These are phyloP conservation scores for Oryzias celebensis DNA, from an alignment of 2,113 vertebrate genomes.

Conservation along the genomic window DNA sequence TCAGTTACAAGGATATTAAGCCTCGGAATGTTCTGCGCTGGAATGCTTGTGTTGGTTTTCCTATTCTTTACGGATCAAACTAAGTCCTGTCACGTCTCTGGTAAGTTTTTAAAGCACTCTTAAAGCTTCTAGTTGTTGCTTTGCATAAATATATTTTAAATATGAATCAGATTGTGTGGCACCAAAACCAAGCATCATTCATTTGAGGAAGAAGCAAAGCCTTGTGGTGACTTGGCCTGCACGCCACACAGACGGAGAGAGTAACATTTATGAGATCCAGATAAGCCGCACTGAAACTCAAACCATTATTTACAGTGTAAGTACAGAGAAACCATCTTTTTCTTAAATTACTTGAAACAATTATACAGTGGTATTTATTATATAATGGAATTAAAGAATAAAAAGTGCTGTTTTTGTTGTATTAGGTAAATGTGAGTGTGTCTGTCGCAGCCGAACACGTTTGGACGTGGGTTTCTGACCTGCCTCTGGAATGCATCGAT, in stretches of 20 bases:
- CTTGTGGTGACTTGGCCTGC: conserved; percentile 49
- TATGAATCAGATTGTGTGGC: conserved; percentile 8
- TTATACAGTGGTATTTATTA: not conserved
- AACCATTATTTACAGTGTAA: conserved; percentile 36
- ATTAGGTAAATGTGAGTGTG: conserved; percentile 46
- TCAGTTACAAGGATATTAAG: conserved; percentile 2
- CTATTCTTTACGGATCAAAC: conserved; percentile 5
- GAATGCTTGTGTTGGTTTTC: conserved; percentile 19
- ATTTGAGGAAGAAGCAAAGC: conserved; percentile 21
- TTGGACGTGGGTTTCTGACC: conserved; percentile 63
- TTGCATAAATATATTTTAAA: not conserved
- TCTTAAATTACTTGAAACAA: not conserved
- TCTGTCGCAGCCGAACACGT: not conserved
- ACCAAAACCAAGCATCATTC: conserved; percentile 20
- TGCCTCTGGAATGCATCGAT: conserved; percentile 68
- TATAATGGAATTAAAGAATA: not conserved
- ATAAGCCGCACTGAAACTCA: conserved; percentile 39
- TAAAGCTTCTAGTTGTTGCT: not conserved
- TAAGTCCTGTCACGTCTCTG: conserved; percentile 8
- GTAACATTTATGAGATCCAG: conserved; percentile 53
- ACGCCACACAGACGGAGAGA: conserved; percentile 1
- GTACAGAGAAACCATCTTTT: conserved; percentile 2
- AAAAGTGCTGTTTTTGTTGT: conserved; percentile 3
- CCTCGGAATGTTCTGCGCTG: not conserved
- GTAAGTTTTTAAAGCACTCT: conserved; percentile 24